These are phyloP conservation scores for Perizoma flavofasciatum DNA, from an alignment of 2,888 invertebrate species.

Conservation along the genomic window DNA sequence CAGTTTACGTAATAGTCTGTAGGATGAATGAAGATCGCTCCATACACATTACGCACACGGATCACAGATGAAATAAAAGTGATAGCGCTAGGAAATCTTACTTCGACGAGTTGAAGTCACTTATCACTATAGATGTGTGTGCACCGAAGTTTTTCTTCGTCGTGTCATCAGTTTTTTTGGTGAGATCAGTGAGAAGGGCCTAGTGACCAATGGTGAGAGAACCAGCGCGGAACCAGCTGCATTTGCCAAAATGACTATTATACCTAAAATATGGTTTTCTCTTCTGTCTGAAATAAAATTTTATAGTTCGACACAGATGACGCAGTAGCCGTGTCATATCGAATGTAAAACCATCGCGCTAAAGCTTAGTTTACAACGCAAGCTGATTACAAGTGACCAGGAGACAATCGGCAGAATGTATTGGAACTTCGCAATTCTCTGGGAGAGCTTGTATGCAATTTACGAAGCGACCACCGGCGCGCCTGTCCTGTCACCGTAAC, in stretches of 20 bases:
- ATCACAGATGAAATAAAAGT: not conserved
- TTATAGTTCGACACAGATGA: too few relatives aligned
- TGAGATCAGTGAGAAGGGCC: too few relatives aligned
- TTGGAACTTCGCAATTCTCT: conserved; percentile 38
- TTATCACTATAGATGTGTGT: too few relatives aligned
- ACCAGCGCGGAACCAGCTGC: too few relatives aligned
- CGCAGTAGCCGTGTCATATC: not conserved
- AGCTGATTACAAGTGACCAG: conserved; percentile 11
- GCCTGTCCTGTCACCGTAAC: conserved; percentile 14
- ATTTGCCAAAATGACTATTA: not conserved
- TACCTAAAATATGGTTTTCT: too few relatives aligned
- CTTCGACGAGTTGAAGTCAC: not conserved
- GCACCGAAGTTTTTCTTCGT: too few relatives aligned
- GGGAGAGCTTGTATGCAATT: conserved; percentile 33
- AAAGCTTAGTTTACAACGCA: conserved; percentile 9
- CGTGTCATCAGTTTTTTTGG: too few relatives aligned
- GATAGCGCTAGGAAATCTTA: not conserved
- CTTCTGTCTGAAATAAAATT: too few relatives aligned
- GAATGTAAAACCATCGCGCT: conserved; percentile 1
- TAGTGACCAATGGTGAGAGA: too few relatives aligned
- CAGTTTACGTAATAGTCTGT: conserved; percentile 19
- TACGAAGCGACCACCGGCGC: conserved; percentile 33
- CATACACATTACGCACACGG: conserved; percentile 22
- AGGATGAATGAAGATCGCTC: conserved; percentile 2
- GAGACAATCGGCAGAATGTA: conserved; percentile 32